Conservation (phyloP, 2,113 vertebrate genomes). For the Rhadina sibilatrix region DNA sequence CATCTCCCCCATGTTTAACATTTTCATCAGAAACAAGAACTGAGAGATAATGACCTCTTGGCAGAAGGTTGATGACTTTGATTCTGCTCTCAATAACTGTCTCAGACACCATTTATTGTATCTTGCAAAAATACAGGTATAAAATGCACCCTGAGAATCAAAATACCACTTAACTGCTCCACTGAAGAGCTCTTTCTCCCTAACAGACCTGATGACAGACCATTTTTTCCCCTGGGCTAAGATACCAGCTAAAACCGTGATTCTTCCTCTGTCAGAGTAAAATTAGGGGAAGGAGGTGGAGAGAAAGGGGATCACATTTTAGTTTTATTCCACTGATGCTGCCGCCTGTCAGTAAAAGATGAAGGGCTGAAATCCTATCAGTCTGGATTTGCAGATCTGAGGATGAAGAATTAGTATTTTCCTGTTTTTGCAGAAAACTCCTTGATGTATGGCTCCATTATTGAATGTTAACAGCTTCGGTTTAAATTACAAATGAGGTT, state of each 20-base stretch:
- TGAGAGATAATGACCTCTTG: not conserved
- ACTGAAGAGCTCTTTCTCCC: constrained; percentile 15
- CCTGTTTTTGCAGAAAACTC: constrained; percentile 67
- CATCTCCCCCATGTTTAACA: not conserved
- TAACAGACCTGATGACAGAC: constrained; percentile 33
- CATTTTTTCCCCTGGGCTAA: constrained; percentile 4
- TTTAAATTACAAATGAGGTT: constrained; percentile 65
- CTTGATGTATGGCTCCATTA: constrained; percentile 62
- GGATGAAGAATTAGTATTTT: constrained; percentile 69
- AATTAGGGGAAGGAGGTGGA: constrained; percentile 62
- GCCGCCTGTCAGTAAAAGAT: constrained; percentile 65
- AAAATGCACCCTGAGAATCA: constrained; percentile 25
- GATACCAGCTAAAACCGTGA: constrained; percentile 40
- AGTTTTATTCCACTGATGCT: constrained; percentile 62
- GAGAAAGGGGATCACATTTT: constrained; percentile 60
- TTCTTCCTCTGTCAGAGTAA: constrained; percentile 38
- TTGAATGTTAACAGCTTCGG: constrained; percentile 53
- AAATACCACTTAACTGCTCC: constrained; percentile 18
- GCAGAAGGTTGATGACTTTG: not conserved
- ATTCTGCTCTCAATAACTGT: constrained; percentile 9
- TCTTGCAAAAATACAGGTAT: not conserved
- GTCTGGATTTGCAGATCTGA: constrained; percentile 69
- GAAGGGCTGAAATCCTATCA: constrained; percentile 68
- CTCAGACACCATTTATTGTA: not conserved
- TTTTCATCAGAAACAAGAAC: constrained; percentile 15